These are phyloP conservation scores for Cladorhizidae sp. DNA, from an alignment of 37 sponge, comb jelly and placozoan species.

Conservation along the genomic window DNA sequence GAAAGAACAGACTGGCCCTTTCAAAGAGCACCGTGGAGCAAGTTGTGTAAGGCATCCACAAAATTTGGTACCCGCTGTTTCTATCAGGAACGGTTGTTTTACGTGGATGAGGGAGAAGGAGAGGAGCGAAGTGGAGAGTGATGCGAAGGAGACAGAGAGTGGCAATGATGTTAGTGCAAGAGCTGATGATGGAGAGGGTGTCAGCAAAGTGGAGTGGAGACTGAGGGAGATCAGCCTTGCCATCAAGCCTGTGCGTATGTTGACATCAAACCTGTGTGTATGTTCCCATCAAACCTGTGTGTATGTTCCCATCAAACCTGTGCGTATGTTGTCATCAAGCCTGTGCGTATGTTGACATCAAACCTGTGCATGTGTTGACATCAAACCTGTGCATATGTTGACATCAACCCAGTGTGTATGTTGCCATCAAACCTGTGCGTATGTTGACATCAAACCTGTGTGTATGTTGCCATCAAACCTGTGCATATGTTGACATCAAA, in stretches of 20 bases:
- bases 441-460: too few relatives aligned
- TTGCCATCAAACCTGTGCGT: too few relatives aligned
- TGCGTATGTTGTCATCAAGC: too few relatives aligned
- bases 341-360: too few relatives aligned
- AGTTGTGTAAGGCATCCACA: background rate
- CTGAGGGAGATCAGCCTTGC: conserved; percentile 35
- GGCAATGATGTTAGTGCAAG: background rate
- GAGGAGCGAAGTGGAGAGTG: background rate
- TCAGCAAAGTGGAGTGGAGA: background rate
- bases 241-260: conserved; percentile 21
- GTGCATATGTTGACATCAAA: too few relatives aligned
- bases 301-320: too few relatives aligned
- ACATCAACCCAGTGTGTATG: too few relatives aligned
- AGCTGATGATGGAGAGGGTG: background rate
- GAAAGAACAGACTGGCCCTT: background rate
- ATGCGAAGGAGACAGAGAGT: background rate
- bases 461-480: too few relatives aligned
- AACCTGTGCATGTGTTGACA: too few relatives aligned
- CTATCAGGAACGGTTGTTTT: conserved; percentile 57
- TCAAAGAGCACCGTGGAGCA: background rate
- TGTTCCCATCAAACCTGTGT: background rate
- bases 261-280: too few relatives aligned
- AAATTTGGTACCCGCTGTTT: background rate
- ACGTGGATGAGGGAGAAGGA: conserved; percentile 42
- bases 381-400: too few relatives aligned